Evolutionary conservation across 2,113 vertebrate genomes (phyloP).

Genomic region (Meles meles): DNA sequence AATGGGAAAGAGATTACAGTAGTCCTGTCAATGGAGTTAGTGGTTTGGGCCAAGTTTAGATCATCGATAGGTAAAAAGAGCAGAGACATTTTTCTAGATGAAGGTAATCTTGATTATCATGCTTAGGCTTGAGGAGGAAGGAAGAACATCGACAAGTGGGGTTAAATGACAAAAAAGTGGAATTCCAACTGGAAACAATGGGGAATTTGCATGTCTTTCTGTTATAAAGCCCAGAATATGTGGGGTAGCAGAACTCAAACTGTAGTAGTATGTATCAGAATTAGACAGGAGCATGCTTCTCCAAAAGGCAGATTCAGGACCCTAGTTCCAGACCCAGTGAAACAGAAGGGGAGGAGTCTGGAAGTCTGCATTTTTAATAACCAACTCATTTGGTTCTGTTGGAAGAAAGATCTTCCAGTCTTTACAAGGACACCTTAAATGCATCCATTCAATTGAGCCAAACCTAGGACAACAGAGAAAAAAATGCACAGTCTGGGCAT

Average conservation of each 20-base stretch:
- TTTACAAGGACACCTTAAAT: not conserved
- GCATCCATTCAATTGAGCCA: not conserved
- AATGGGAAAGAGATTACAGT: not conserved
- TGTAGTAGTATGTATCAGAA: not conserved
- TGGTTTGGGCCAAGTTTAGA: not conserved
- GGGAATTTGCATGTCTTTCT: not conserved
- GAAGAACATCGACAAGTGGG: not conserved
- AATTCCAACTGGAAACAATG: not conserved
- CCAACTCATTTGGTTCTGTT: not conserved
- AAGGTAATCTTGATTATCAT: not conserved
- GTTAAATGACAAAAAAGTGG: not conserved
- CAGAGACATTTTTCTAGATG: not conserved
- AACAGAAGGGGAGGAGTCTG: not conserved
- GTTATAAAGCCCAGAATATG: not conserved
- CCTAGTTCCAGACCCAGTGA: not conserved
- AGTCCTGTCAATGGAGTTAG: not conserved
- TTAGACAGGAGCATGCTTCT: not conserved
- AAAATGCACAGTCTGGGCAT: not conserved
- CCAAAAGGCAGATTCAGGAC: not conserved
- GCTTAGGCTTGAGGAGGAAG: not conserved
- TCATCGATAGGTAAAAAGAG: not conserved
- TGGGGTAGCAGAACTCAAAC: not conserved
- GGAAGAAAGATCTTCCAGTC: not conserved
- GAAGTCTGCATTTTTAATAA: not conserved
- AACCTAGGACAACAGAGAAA: not conserved